phyloP scores from a whole-genome alignment of 2,113 vertebrate species.

The Gallinago undulata region DNA sequence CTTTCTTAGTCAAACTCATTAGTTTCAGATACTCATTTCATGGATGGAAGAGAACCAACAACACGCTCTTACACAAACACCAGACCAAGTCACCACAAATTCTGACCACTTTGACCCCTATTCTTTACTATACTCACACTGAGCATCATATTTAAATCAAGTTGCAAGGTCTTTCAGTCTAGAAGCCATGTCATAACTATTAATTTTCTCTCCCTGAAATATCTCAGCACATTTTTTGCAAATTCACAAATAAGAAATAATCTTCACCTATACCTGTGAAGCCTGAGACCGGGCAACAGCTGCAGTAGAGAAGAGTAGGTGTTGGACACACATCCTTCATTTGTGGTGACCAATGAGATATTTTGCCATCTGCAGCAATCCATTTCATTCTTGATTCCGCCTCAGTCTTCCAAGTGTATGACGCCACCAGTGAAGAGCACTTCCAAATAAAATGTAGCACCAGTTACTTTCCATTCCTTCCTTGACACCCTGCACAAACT shows the following conservation, averaged over 20 bases:
- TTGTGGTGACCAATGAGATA: background rate
- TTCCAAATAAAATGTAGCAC: background rate
- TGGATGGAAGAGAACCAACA: background rate
- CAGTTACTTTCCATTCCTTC: background rate
- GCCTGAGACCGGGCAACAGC: background rate
- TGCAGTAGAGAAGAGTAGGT: background rate
- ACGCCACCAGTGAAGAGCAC: background rate
- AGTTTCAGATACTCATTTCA: background rate
- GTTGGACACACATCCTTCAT: background rate
- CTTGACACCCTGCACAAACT: background rate
- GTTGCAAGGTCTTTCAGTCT: background rate
- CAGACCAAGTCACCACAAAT: background rate
- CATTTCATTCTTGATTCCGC: background rate
- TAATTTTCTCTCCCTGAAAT: background rate
- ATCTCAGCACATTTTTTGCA: background rate
- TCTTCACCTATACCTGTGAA: background rate
- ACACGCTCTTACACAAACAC: background rate
- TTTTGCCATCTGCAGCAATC: background rate
- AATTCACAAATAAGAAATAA: background rate
- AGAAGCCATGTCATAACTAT: background rate
- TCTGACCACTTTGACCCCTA: background rate
- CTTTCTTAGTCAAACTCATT: background rate
- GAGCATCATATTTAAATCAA: background rate
- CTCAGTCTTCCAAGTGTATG: background rate
- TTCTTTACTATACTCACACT: background rate